Conservation (phyloP, 2,888 invertebrate species). For the Griposia aprilina region DNA sequence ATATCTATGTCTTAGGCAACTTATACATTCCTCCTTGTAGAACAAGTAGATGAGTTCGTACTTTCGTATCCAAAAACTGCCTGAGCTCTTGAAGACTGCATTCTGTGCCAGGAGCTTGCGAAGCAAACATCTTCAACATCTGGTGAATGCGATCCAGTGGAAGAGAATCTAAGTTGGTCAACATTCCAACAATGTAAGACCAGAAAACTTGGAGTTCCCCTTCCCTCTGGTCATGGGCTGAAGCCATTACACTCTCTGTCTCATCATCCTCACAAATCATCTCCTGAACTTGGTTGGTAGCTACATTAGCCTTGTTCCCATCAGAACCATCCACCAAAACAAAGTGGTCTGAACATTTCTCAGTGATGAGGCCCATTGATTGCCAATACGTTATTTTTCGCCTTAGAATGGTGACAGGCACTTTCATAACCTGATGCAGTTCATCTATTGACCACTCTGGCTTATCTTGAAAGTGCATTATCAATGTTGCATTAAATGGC, state of each 20-base stretch:
- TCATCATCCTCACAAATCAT: slow-evolving; percentile 97
- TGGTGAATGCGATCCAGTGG: slow-evolving; percentile 98
- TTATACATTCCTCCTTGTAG: slow-evolving; percentile 97
- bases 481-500: slow-evolving; percentile 98
- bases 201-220: slow-evolving; percentile 98
- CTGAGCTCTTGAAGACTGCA: slow-evolving; percentile 97
- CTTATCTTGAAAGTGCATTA: slow-evolving; percentile 97
- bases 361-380: slow-evolving; percentile 96
- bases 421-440: slow-evolving; percentile 95
- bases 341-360: slow-evolving; percentile 94
- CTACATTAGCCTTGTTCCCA: slow-evolving; percentile 89
- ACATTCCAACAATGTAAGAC: slow-evolving; percentile 99
- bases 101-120: slow-evolving; percentile 97
- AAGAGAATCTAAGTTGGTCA: slow-evolving; percentile 97
- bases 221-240: slow-evolving; percentile 97
- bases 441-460: slow-evolving; percentile 96
- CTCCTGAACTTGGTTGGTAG: slow-evolving; percentile 90
- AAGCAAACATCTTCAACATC: slow-evolving; percentile 99
- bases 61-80: slow-evolving; percentile 97
- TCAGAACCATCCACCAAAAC: slow-evolving; percentile 92
- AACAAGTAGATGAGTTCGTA: slow-evolving; percentile 96
- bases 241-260: slow-evolving; percentile 98
- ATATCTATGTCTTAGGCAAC: slow-evolving; percentile 92
- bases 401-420: slow-evolving; percentile 95
- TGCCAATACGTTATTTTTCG: slow-evolving; percentile 98